Evolutionary conservation across 1,140 invertebrate species (phyloP).

Genomic region (Sycophila sp.): DNA sequence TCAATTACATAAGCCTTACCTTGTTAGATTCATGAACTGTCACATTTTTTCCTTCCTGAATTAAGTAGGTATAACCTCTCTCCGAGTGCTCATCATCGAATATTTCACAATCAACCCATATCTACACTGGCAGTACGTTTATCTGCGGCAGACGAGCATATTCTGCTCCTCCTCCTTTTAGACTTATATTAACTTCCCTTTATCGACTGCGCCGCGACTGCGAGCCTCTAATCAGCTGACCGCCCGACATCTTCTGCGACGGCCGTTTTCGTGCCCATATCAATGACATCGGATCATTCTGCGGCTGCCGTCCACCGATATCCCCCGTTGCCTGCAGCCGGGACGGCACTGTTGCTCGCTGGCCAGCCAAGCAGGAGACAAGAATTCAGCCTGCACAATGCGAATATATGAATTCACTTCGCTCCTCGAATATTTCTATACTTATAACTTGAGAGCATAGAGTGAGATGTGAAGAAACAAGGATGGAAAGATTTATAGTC

Average conservation of each 20-base stretch:
- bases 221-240: background rate
- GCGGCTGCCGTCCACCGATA: background rate
- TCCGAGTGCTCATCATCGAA: background rate
- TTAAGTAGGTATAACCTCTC: slow-evolving; percentile 18
- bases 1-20: slow-evolving; percentile 29
- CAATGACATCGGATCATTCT: background rate
- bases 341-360: background rate
- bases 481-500: no score
- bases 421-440: no score
- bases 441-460: no score
- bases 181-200: background rate
- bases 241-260: slow-evolving; percentile 1
- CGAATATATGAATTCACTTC: no score
- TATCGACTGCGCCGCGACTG: background rate
- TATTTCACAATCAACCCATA: slow-evolving; percentile 15
- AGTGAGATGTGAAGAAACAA: no score
- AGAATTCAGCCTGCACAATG: no score
- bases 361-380: background rate
- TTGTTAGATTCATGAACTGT: background rate
- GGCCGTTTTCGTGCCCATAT: background rate
- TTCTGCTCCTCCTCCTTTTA: background rate
- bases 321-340: background rate
- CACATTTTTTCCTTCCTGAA: background rate
- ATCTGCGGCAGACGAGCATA: slow-evolving; percentile 5
- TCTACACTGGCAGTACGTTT: background rate